Evolutionary conservation across 2,113 vertebrate genomes (phyloP).

Genomic region (Solea solea): DNA sequence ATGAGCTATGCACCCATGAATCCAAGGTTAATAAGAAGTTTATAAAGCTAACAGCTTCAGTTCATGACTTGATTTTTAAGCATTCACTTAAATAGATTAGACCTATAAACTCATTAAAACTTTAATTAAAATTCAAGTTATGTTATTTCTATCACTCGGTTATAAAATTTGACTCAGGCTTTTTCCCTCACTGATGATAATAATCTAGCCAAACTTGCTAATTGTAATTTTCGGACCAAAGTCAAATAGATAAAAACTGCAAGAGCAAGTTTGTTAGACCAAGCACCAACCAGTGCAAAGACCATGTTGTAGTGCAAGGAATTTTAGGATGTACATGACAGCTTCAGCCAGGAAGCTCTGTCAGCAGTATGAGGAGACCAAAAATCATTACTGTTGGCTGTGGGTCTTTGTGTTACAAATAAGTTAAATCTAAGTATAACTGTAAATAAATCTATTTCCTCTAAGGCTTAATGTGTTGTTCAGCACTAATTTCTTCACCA

Average conservation of each 20-base stretch:
- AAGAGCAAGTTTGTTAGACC: too few relatives aligned
- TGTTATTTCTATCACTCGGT: not conserved
- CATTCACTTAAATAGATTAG: not conserved
- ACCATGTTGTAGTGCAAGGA: not conserved
- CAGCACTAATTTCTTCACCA: too few relatives aligned
- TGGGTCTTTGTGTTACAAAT: not conserved
- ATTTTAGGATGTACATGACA: not conserved
- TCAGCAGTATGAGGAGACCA: not conserved
- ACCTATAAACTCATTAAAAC: not conserved
- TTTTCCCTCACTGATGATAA: too few relatives aligned
- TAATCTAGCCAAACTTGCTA: too few relatives aligned
- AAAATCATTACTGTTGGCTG: not conserved
- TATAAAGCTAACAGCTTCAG: not conserved
- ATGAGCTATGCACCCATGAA: not conserved
- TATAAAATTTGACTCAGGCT: too few relatives aligned
- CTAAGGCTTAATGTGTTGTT: too few relatives aligned
- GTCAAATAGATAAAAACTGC: too few relatives aligned
- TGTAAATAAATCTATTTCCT: not conserved
- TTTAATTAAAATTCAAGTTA: not conserved
- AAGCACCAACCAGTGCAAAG: too few relatives aligned
- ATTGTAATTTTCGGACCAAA: too few relatives aligned
- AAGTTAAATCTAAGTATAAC: not conserved
- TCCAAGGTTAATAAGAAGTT: conserved; percentile 1
- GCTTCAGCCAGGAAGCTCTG: not conserved
- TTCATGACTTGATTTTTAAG: not conserved